phyloP scores from a whole-genome alignment of 2,888 invertebrate species.

The Sturmia bella region DNA sequence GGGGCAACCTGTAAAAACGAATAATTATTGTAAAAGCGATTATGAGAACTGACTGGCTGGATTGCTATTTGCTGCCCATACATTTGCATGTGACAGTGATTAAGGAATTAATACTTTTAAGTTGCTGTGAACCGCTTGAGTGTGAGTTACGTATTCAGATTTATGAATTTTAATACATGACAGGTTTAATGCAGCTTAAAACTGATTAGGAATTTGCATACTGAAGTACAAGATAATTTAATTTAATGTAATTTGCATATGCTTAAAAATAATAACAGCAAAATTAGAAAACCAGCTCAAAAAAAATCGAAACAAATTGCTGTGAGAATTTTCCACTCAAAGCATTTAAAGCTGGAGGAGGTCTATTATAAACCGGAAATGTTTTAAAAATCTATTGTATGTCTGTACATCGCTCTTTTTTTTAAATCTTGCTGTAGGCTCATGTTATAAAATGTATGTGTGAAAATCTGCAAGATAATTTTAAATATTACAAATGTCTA shows the following conservation, averaged over 20 bases:
- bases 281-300: constrained; percentile 22
- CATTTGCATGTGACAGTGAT: background rate
- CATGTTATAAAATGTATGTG: constrained; percentile 8
- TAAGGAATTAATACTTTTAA: constrained; percentile 16
- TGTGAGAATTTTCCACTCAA: constrained; percentile 44
- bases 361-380: constrained; percentile 44
- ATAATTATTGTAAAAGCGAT: too few relatives aligned
- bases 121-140: background rate
- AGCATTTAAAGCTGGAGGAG: background rate
- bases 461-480: constrained; percentile 18
- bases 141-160: background rate
- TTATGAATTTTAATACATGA: constrained; percentile 18
- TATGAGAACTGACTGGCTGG: too few relatives aligned
- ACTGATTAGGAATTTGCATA: constrained; percentile 62
- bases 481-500: background rate
- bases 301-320: constrained; percentile 32
- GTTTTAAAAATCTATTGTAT: constrained; percentile 6
- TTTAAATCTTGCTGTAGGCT: constrained; percentile 3
- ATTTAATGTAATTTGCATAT: constrained; percentile 64
- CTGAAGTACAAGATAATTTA: constrained; percentile 61
- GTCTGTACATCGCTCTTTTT: background rate
- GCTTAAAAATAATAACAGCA: constrained; percentile 17
- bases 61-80: too few relatives aligned
- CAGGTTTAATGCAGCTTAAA: constrained; percentile 21
- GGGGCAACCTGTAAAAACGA: too few relatives aligned